Evolutionary conservation across 2,113 vertebrate species (phyloP).

Genomic region (Ochotona princeps): DNA sequence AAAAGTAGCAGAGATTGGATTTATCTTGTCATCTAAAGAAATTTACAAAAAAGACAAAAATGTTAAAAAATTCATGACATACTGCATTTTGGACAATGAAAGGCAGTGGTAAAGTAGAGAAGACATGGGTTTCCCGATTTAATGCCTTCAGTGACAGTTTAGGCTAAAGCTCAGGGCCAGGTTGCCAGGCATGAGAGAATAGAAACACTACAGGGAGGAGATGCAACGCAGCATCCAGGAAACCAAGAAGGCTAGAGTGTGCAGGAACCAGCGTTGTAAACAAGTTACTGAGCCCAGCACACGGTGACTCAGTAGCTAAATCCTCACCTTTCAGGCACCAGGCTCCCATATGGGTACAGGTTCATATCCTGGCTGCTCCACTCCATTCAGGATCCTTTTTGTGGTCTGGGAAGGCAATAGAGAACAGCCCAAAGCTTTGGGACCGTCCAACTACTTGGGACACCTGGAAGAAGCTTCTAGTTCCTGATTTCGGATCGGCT

Average conservation of each 20-base stretch:
- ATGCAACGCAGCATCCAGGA: not conserved
- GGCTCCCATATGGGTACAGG: too few relatives aligned
- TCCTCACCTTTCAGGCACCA: too few relatives aligned
- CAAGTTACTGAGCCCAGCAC: not conserved
- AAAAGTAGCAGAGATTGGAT: not conserved
- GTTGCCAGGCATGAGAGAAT: not conserved
- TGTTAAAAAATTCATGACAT: not conserved
- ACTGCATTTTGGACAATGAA: not conserved
- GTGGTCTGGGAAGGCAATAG: too few relatives aligned
- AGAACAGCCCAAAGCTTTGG: too few relatives aligned
- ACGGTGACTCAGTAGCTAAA: too few relatives aligned
- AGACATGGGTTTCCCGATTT: not conserved
- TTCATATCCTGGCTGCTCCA: too few relatives aligned
- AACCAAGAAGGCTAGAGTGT: not conserved
- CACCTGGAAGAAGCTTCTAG: too few relatives aligned
- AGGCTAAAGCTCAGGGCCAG: not conserved
- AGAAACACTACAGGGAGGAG: not conserved
- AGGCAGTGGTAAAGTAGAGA: not conserved
- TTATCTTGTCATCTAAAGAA: slow-evolving; percentile 20
- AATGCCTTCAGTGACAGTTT: not conserved
- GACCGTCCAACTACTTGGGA: too few relatives aligned
- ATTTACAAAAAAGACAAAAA: slow-evolving; percentile 16
- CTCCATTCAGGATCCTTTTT: too few relatives aligned
- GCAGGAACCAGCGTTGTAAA: not conserved
- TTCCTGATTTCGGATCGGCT: too few relatives aligned